Evolutionary conservation across 2,797 vertebrate species (phyloP).

Genomic region (Toxotes lorentzi): DNA sequence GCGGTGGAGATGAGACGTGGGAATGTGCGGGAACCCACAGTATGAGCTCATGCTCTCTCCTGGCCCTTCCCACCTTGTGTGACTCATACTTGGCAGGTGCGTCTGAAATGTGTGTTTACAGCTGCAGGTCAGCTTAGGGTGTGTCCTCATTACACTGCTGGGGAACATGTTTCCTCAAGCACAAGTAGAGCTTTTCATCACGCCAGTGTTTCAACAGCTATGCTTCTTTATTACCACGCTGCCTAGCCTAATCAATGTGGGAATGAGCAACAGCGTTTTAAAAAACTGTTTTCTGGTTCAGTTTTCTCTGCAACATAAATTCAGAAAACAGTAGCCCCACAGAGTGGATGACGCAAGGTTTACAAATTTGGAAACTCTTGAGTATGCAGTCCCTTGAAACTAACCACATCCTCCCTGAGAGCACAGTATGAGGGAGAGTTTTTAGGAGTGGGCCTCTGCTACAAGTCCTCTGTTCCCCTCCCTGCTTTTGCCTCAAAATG

Average conservation of each 20-base stretch:
- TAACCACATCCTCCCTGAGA: conserved; percentile 48
- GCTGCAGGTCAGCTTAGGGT: conserved; percentile 77
- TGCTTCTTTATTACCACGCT: conserved; percentile 7
- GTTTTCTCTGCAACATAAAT: conserved; percentile 1
- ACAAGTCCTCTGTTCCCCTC: conserved; percentile 32
- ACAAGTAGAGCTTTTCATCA: conserved; percentile 69
- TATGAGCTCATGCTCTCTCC: conserved; percentile 73
- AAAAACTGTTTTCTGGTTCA: too few relatives aligned
- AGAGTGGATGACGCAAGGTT: conserved; percentile 45
- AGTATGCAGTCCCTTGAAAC: conserved; percentile 52
- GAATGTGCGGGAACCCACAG: conserved; percentile 63
- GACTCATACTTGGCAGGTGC: conserved; percentile 78
- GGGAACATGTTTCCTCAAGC: conserved; percentile 79
- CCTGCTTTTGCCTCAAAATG: conserved; percentile 57
- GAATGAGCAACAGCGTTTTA: conserved; percentile 7
- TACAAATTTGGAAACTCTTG: conserved; percentile 53
- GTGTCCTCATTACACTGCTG: conserved; percentile 67
- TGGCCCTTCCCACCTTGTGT: conserved; percentile 64
- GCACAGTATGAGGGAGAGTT: conserved; percentile 15
- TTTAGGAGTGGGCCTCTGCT: conserved; percentile 39
- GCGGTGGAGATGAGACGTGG: conserved; percentile 45
- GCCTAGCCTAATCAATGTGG: conserved; percentile 25
- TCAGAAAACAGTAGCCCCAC: conserved; percentile 14
- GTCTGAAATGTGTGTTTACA: conserved; percentile 73
- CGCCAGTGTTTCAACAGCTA: conserved; percentile 29